A percentile compares a stretch with the other conserved stretches of the same genome.
Evolutionary conservation across 2,113 vertebrate species (phyloP).

Genomic region (Ceyx cyanopectus): DNA sequence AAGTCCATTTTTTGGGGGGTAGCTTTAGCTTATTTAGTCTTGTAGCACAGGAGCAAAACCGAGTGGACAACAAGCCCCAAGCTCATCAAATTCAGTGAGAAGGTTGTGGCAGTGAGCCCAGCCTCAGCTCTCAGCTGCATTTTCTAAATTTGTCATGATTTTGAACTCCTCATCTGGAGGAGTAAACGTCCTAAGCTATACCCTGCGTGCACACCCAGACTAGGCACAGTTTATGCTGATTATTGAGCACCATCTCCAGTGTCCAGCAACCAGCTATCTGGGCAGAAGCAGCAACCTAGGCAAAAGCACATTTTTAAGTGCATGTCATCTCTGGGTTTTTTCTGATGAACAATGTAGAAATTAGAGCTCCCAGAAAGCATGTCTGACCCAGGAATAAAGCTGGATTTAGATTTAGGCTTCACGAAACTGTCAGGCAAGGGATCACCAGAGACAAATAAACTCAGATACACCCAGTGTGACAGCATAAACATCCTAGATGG

Average conservation of each 20-base stretch:
- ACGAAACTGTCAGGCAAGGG: not conserved
- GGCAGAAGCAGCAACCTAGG: not conserved
- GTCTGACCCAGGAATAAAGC: not conserved
- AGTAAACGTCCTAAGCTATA: not conserved
- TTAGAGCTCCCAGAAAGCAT: not conserved
- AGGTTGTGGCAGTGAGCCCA: not conserved
- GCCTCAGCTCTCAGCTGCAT: not conserved
- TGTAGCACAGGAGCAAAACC: not conserved
- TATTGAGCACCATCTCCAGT: not conserved
- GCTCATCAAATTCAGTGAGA: not conserved
- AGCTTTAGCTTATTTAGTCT: not conserved
- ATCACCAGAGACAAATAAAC: not conserved
- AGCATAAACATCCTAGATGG: not conserved
- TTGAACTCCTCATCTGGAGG: not conserved
- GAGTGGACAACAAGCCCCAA: not conserved
- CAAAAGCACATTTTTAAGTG: slow-evolving; percentile 3
- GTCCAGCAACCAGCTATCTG: not conserved
- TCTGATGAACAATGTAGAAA: not conserved
- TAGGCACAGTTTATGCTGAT: fast-evolving
- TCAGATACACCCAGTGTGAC: not conserved
- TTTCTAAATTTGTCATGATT: not conserved
- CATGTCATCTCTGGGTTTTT: not conserved
- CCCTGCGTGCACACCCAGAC: not conserved
- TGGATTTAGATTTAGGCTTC: not conserved
- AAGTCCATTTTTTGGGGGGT: fast-evolving